Base-by-base conservation (phyloP, 2,113 vertebrate species). In the Tetrax tetrax region DNA sequence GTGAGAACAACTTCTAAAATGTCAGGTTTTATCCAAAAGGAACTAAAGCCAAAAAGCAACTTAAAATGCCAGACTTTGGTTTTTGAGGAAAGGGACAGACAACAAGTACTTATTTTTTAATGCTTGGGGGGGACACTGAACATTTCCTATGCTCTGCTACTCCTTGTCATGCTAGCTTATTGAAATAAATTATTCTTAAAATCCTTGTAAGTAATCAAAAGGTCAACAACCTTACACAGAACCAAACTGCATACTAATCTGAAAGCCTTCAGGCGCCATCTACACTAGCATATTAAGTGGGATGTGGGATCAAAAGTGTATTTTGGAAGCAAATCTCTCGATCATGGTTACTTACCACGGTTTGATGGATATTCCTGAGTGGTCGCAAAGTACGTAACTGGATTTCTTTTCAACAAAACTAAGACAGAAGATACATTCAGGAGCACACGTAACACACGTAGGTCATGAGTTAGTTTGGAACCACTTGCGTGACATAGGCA, bases 171-270 rank as follows among this genome's bases (percentile, higher is more conserved):
- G 17, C 71, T 64, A 50, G 8, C 28, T 92, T 70, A 74, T 6
- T 80, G 80, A 66, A 93, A 93, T 76, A 72, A 93, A 83, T 72
- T 13, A 57, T 57, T 97, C 54, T 88, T 77, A 63, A 91, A 19
- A 50, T 37, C 54, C 15, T 65, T 72, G 59, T 64, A 87, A 80
- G 48, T 78, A 78, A 91, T 59, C 47, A 75, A 75, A 95, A 92
- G 72, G 79, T 78, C 80, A 92, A 50, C 51, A 89, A 17, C 54
- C n/a, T 95, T 11, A 81, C 9, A 18, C 14, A 65, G 75, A 86
- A 77, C 18, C 37, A 69, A 64, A 41, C 37, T 1, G 5, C 37
- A 70, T 38, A 63, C 5, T 18, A 35, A 94, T 43, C 18, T 20
- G 33, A 51, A 78, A 87, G 51, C 61, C 74, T 89, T 59, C 80